Percentiles rank a stretch among this genome's conserved stretches.
phyloP scores from a whole-genome alignment of 2,888 invertebrate genomes.

The Thecocarcelia acutangulata region DNA sequence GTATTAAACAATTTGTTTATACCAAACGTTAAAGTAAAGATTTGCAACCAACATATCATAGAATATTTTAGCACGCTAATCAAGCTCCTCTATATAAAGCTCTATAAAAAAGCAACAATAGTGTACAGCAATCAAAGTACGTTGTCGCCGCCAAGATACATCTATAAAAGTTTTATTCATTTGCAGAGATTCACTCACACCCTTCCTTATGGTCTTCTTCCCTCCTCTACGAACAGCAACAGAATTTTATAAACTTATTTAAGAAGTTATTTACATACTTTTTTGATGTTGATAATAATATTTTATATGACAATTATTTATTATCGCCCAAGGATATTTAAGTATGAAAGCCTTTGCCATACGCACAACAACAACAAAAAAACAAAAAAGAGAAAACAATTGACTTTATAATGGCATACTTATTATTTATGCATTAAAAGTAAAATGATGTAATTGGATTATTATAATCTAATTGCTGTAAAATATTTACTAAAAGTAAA shows the following conservation, averaged over 20 bases:
- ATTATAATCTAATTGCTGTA: background rate
- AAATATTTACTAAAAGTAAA: too few species aligned
- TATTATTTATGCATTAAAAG: slow-evolving; percentile 40
- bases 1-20: too few species aligned
- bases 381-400: slow-evolving; percentile 39
- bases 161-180: background rate
- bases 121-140: slow-evolving; percentile 3
- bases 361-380: background rate
- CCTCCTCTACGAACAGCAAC: too few species aligned
- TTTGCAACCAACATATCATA: too few species aligned
- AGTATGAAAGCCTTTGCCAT: background rate
- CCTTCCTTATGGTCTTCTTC: slow-evolving; percentile 33
- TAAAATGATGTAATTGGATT: slow-evolving; percentile 42
- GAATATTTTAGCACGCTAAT: too few species aligned
- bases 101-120: too few species aligned
- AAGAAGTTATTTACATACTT: slow-evolving; percentile 48
- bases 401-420: slow-evolving; percentile 55
- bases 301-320: slow-evolving; percentile 53
- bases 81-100: too few species aligned
- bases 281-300: slow-evolving; percentile 49
- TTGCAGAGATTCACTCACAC: background rate
- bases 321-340: slow-evolving; percentile 53
- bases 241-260: slow-evolving; percentile 26
- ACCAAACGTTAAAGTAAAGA: too few species aligned
- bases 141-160: background rate